Evolutionary conservation across 2,113 vertebrate species (phyloP).

Genomic region (Willisornis vidua): DNA sequence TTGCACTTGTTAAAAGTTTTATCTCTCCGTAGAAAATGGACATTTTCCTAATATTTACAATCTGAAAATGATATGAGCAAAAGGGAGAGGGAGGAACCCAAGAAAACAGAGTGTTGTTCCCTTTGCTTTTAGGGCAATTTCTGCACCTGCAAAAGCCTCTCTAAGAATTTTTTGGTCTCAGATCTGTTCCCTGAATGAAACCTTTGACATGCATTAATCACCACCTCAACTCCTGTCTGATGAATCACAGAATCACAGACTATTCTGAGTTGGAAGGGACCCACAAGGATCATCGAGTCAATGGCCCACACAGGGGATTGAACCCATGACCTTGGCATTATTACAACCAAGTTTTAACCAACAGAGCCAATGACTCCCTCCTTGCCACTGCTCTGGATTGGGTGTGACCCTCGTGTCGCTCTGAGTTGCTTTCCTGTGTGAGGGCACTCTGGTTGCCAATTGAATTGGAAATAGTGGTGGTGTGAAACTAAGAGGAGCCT

Average conservation of each 20-base stretch:
- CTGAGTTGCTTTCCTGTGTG: background rate
- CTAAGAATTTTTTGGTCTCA: background rate
- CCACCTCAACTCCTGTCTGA: background rate
- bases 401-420: background rate
- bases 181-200: background rate
- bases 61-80: background rate
- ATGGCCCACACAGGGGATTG: no score
- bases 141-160: background rate
- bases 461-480: background rate
- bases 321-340: no score
- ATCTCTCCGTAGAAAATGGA: background rate
- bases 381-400: background rate
- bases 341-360: no score
- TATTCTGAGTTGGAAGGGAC: no score
- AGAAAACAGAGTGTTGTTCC: background rate
- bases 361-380: background rate
- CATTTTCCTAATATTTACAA: background rate
- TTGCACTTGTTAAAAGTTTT: background rate
- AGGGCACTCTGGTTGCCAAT: background rate
- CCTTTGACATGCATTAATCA: background rate
- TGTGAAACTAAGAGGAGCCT: background rate
- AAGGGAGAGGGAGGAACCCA: fast-evolving
- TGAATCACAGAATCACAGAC: background rate
- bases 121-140: background rate
- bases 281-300: no score